Base-by-base conservation (phyloP, 2,113 vertebrate genomes). In the Etia nguti region DNA sequence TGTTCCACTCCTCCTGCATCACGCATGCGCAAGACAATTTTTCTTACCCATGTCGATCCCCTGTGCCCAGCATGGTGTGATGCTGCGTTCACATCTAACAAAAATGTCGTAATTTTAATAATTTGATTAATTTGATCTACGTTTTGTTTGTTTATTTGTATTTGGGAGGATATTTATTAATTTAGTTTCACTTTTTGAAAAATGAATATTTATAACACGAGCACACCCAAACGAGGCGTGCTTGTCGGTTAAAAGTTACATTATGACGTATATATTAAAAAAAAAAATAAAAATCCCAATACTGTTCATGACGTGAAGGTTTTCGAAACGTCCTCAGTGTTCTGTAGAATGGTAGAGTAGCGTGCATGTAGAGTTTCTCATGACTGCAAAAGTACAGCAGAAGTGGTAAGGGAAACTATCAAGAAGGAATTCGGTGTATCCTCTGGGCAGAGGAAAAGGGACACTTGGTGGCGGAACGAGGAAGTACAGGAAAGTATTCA, bases 1-100 rank as follows among this genome's bases (percentile, higher is more conserved):
- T 89, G 81, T 77, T 83, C 55, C 52, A 11, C 84, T 85, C 20
- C 36, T 56, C 22, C 80, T 22, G 8, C 50, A 22, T 5, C 0
- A 87, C 95, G 94, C 95, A 94, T 93, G 95, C 95, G 94, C 90
- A 60, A 9, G 16, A 81, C 22, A 34, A 52, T 46, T 79, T 36
- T 11, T 26, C 20, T 26, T 22, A 13, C 70, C 48, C 38, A 18
- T 24, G 11, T 48, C 43, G 26, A 75, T n/a, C 6, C 20, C 41
- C 16, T 41, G 46, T 15, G 8, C 1, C 9, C 31, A 48, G 56
- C 60, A 77, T 20, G 86, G 54, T 31, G 56, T 13, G 82, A 88
- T 84, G 88, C 18, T 88, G 87, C 80, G 16, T 84, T 88, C 87
- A 84, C 0, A 73, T 9, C 12, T 15, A 10, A 8, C 16, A 12